phyloP scores from a whole-genome alignment of 2,888 invertebrate genomes.

The Bruchidius siliquastri region DNA sequence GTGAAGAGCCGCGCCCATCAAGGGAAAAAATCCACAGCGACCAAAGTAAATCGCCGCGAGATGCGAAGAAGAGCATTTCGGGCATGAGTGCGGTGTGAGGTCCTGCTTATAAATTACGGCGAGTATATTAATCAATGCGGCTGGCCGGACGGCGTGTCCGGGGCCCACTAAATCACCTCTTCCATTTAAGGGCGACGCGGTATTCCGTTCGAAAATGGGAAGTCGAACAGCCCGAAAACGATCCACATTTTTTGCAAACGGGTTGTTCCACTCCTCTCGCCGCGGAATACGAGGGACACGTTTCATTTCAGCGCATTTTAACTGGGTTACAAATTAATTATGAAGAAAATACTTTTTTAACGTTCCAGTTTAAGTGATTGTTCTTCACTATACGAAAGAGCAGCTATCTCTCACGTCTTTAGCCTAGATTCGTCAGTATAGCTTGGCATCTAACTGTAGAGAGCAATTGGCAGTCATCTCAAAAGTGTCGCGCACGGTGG shows the following conservation, averaged over 20 bases:
- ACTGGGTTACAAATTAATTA: no score
- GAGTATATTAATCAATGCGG: slow-evolving; percentile 27
- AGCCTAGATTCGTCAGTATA: no score
- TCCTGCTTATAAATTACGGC: slow-evolving; percentile 27
- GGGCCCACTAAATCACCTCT: slow-evolving; percentile 26
- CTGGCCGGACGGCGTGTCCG: slow-evolving; percentile 8
- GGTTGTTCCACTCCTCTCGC: slow-evolving; percentile 10
- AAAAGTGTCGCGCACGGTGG: no score
- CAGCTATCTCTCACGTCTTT: no score
- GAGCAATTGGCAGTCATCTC: no score
- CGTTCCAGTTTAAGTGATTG: no score
- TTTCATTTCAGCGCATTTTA: no score
- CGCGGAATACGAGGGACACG: background rate
- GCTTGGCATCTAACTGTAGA: no score
- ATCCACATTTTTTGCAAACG: slow-evolving; percentile 21
- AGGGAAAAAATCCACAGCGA: background rate
- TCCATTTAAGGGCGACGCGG: slow-evolving; percentile 24
- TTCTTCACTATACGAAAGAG: no score
- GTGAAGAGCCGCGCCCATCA: background rate
- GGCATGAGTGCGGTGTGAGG: slow-evolving; percentile 23
- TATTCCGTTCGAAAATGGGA: slow-evolving; percentile 23
- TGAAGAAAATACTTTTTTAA: no score
- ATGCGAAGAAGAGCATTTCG: background rate
- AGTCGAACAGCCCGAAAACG: slow-evolving; percentile 9
- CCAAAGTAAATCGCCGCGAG: background rate